Conservation (phyloP, 2,797 vertebrate species). For the Semotilus atromaculatus region DNA sequence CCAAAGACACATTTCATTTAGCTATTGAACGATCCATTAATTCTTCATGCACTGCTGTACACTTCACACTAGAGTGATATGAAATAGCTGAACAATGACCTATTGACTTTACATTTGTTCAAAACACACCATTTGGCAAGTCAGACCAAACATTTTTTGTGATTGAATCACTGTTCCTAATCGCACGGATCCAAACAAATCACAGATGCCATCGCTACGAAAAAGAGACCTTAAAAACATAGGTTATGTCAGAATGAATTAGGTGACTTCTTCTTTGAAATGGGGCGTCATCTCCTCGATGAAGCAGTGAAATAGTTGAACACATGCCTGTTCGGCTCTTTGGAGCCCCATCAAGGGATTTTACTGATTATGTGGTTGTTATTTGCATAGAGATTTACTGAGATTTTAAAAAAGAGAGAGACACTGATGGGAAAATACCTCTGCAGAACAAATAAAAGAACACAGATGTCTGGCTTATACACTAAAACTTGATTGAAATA, state of each 20-base stretch:
- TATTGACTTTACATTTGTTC: conserved; percentile 54
- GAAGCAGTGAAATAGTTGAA: conserved; percentile 30
- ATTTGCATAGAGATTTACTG: conserved; percentile 29
- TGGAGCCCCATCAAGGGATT: conserved; percentile 32
- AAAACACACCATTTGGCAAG: conserved; percentile 53
- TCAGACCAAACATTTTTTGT: conserved; percentile 53
- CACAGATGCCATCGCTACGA: neutral
- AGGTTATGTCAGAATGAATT: conserved; percentile 48
- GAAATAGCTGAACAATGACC: conserved; percentile 45
- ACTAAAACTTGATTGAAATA: neutral
- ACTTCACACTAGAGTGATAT: conserved; percentile 18
- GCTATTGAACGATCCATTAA: conserved; percentile 43
- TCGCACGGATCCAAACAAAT: conserved; percentile 38
- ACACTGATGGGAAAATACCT: conserved; percentile 4
- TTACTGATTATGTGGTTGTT: conserved; percentile 34
- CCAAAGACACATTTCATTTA: conserved; percentile 31
- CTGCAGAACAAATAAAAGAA: conserved; percentile 3
- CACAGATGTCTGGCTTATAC: conserved; percentile 13
- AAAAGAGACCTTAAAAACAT: conserved; percentile 40
- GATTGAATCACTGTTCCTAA: conserved; percentile 54
- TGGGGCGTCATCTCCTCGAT: conserved; percentile 12
- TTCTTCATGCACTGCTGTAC: conserved; percentile 17
- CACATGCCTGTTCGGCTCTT: neutral
- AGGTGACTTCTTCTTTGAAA: conserved; percentile 27
- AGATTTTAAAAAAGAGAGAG: neutral